Base-by-base conservation (phyloP, 2,113 vertebrate species). In the Siphamia tubifer region DNA sequence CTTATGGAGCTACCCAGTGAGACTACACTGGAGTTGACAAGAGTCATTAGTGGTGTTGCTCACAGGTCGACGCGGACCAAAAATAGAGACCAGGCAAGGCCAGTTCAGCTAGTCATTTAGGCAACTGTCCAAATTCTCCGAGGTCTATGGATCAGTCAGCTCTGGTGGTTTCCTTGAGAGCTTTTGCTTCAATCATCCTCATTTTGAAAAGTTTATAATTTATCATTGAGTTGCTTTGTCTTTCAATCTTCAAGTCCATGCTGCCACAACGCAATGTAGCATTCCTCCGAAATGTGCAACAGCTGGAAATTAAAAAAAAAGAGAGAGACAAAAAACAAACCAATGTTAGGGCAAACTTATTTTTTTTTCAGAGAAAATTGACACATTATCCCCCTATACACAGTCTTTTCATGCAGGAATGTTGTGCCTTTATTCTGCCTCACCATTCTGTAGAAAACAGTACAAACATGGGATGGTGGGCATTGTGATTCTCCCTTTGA, bases 1-100 rank as follows among this genome's bases (percentile, higher is more conserved):
- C 77, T 73, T 81, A 69, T 54, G 65, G 70, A 85, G 66, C 83
- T 60, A 83, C 78, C 85, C 86, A 86, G 85, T 40, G 34, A 63
- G 23, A 83, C 75, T 65, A 72, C 75, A 73, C 74, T 79, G 74
- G 86, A 75, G 66, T 60, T 70, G 84, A 83, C 40, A 68, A 52
- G 42, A 86, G 86, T 89, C 80, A 71, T 84, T 91, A 88, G 88
- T 86, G 90, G 83, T 85, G 83, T 84, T 76, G 86, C 78, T 90
- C 69, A 43, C 60, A 76, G 68, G 81, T 79, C 72, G 48, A 77
- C 49, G 16, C 62, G 77, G 81, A 87, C 72, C 76, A 64, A 86
- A 48, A 80, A 69, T 69, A 49, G 56, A 81, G 75, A 57, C 52
- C 38, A 25, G 74, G 48, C 40, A 27, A 21, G 70, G 56, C 78